Percentiles rank a stretch among this genome's conserved stretches.
phyloP scores from a whole-genome alignment of 2,113 vertebrate species.

The Rhinopomastus cyanomelas region DNA sequence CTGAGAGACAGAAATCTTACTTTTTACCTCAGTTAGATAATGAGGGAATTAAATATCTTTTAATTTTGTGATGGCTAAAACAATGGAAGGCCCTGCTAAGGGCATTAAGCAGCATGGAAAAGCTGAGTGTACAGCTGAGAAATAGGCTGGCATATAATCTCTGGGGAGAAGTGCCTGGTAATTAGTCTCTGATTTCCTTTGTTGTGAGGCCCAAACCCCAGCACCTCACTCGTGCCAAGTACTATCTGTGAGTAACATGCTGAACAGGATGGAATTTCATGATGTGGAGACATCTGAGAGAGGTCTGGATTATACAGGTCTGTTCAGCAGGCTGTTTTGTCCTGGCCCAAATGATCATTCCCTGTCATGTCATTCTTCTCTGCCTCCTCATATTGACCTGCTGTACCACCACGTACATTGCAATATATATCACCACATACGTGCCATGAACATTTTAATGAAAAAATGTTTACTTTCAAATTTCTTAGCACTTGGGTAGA shows the following conservation, averaged over 20 bases:
- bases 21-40: background rate
- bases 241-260: rapidly evolving
- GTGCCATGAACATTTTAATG: background rate
- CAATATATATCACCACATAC: rapidly evolving
- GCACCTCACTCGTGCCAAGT: background rate
- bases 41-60: background rate
- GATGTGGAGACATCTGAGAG: background rate
- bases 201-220: background rate
- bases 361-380: background rate
- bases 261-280: background rate
- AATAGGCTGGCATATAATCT: background rate
- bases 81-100: background rate
- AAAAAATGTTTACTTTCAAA: background rate
- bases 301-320: background rate
- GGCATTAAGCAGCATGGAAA: background rate
- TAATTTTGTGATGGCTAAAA: background rate
- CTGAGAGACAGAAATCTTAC: background rate
- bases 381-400: background rate
- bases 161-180: background rate
- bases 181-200: background rate
- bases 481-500: background rate
- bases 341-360: background rate
- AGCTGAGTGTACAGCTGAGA: background rate
- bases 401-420: rapidly evolving
- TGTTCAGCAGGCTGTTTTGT: background rate